Percentiles rank a stretch among this genome's conserved stretches.
Conservation (phyloP, 2,113 vertebrate genomes). For the Cyrtonyx montezumae region DNA sequence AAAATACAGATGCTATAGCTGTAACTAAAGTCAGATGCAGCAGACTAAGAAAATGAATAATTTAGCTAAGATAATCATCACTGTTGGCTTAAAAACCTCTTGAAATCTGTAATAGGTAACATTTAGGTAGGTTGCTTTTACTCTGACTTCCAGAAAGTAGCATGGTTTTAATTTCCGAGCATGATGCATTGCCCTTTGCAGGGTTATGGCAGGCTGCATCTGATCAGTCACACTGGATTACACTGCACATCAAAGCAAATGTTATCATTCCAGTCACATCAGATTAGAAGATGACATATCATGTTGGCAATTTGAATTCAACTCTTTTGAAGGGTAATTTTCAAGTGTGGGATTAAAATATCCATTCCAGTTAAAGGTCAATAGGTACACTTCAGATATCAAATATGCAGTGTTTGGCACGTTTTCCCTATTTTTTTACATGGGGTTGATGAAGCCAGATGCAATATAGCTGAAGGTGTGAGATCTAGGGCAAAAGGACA, state of each 20-base stretch:
- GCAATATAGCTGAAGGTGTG: not conserved
- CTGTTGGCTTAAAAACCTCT: not conserved
- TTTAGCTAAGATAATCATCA: not conserved
- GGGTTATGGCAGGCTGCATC: conserved; percentile 43
- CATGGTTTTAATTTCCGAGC: conserved; percentile 5
- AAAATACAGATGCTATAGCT: not conserved
- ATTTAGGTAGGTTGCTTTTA: not conserved
- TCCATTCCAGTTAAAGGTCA: conserved; percentile 60
- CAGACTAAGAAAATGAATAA: not conserved
- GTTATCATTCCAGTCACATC: conserved; percentile 65
- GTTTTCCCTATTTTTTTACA: not conserved
- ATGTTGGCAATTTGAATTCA: conserved; percentile 58
- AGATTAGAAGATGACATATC: conserved; percentile 62
- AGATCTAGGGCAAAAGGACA: not conserved
- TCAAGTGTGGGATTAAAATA: conserved; percentile 67
- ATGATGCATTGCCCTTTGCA: conserved; percentile 27
- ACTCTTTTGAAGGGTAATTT: conserved; percentile 71
- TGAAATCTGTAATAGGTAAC: not conserved
- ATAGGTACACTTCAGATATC: conserved; percentile 47
- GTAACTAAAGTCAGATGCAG: not conserved
- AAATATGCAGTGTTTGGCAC: conserved; percentile 19
- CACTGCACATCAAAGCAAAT: conserved; percentile 49
- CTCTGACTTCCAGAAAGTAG: not conserved
- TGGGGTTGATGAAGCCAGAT: conserved; percentile 4
- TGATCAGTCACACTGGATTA: conserved; percentile 58